These are phyloP conservation scores for Ceratosolen solmsi DNA, from an alignment of 1,140 invertebrate species.

Conservation along the genomic window DNA sequence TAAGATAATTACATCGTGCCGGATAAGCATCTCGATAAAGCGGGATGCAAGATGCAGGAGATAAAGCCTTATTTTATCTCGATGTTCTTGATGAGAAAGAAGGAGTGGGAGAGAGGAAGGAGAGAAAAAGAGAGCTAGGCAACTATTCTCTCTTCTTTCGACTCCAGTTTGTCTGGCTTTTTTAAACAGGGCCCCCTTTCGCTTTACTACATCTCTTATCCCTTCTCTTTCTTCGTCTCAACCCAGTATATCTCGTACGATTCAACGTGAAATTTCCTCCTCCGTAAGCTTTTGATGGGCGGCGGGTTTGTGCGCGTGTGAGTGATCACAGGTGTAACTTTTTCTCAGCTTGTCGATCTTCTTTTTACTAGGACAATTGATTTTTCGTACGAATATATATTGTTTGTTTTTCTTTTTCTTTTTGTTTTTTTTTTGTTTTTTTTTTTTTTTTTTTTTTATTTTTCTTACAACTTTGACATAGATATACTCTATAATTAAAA, in stretches of 20 bases:
- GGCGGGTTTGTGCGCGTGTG: background rate
- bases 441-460: no score
- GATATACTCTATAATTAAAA: no score
- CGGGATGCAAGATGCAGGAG: constrained; percentile 24
- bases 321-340: background rate
- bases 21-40: constrained; percentile 45
- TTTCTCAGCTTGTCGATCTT: constrained; percentile 4
- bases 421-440: no score
- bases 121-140: constrained; percentile 13
- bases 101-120: constrained; percentile 40
- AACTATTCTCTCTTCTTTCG: constrained; percentile 26
- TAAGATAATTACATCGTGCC: constrained; percentile 48
- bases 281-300: background rate
- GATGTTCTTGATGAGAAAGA: constrained; percentile 25
- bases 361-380: constrained; percentile 30
- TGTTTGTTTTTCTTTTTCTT: no score
- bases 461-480: no score
- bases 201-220: background rate
- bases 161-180: constrained; percentile 50
- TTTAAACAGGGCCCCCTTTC: constrained; percentile 34
- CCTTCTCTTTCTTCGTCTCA: background rate
- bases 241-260: background rate
- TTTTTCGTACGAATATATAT: constrained; percentile 9
- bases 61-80: constrained; percentile 41
- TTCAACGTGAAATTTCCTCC: constrained; percentile 4